A percentile compares a stretch with the other conserved stretches of the same genome.
Conservation (phyloP, 1,140 invertebrate genomes). For the Zaprionus africanus region DNA sequence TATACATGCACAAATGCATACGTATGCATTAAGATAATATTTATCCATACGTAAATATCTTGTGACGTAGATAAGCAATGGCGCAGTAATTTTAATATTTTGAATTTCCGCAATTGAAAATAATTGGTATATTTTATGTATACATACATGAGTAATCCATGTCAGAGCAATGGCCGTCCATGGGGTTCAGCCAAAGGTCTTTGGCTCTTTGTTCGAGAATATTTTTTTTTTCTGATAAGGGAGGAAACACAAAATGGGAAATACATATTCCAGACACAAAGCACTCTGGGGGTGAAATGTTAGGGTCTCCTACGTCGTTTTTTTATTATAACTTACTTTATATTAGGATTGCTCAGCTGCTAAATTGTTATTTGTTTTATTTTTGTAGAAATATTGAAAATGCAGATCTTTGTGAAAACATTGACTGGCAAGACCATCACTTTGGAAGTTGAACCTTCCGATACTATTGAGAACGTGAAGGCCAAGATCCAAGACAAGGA, state of each 20-base stretch:
- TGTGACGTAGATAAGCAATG: neutral
- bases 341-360: conserved; percentile 13
- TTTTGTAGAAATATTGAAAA: conserved; percentile 58
- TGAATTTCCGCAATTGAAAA: neutral
- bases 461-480: conserved; percentile 91
- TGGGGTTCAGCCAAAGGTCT: conserved; percentile 28
- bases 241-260: conserved; percentile 15
- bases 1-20: conserved; percentile 10
- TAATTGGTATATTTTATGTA: neutral
- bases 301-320: neutral
- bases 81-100: neutral
- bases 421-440: conserved; percentile 97
- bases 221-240: conserved; percentile 9
- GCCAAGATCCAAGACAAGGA: conserved; percentile 90
- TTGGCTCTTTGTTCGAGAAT: conserved; percentile 19
- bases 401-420: conserved; percentile 91
- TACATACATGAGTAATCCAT: conserved; percentile 20
- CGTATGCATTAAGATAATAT: neutral
- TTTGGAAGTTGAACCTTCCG: conserved; percentile 89
- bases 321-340: neutral
- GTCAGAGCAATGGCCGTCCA: conserved; percentile 15
- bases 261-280: conserved; percentile 16
- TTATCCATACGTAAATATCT: neutral
- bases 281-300: conserved; percentile 8
- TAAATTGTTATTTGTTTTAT: conserved; percentile 34